Conservation (phyloP, 2,113 vertebrate species). For the Bufo gargarizans region DNA sequence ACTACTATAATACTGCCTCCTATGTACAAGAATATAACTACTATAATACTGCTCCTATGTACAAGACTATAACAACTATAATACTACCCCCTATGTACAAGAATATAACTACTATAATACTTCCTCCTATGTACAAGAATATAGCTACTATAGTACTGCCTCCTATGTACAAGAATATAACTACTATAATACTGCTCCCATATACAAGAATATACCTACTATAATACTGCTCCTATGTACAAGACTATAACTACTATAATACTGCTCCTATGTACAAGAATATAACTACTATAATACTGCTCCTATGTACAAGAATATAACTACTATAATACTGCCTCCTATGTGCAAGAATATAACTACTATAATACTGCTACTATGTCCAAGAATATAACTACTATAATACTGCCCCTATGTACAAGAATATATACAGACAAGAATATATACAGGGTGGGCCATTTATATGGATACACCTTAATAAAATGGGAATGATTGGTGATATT, state of each 20-base stretch:
- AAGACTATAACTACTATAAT: background rate
- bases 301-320: slow-evolving; percentile 2
- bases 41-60: background rate
- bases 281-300: background rate
- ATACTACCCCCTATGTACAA: background rate
- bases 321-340: slow-evolving; percentile 3
- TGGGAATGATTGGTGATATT: no score
- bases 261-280: background rate
- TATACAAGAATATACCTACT: background rate
- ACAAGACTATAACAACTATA: slow-evolving; percentile 9
- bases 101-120: slow-evolving; percentile 6
- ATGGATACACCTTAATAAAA: no score
- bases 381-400: background rate
- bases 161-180: background rate
- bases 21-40: background rate
- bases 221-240: background rate
- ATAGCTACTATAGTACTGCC: background rate
- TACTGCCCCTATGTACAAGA: no score
- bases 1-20: no score
- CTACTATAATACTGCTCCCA: background rate
- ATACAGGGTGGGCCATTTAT: no score
- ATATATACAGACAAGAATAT: no score
- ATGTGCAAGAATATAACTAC: background rate
- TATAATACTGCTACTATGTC: background rate
- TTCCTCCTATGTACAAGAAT: background rate